Base-by-base conservation (phyloP, 2,113 vertebrate genomes). In the Typhlomys cinereus region DNA sequence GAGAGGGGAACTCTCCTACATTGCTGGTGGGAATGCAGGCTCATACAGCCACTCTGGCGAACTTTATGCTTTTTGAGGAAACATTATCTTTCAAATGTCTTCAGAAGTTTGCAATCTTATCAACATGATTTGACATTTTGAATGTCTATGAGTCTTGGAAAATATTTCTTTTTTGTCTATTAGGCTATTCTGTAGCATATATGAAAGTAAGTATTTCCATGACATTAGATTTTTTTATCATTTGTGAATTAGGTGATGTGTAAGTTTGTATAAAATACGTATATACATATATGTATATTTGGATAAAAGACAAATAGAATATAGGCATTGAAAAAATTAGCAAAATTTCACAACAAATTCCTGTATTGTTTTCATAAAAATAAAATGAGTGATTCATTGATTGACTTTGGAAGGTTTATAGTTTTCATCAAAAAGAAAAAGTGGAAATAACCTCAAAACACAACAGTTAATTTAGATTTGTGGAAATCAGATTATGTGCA, bases 401-500 rank as follows among this genome's bases (percentile, higher is more conserved):
- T 25, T 80, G 31, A 5, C 34, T 81, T 92, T 85, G 8, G 20
- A 93, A 87, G 10, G 20, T 59, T 81, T 41, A 85, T 84, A 27
- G 10, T 84, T 75, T 75, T 73, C 13, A 87, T n/a, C 36, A 46
- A 0, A 85, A 67, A 62, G 20, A 39, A 50, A 69, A 23, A 27
- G 86, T n/a, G 4, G 64, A 29, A 71, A 61, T 21, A 76, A 52
- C 14, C 74, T 52, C 92, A 66, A 70, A 71, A 86, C 1, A 75
- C 39, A 92, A 44, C 73, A 81, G 59, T 90, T 93, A 59, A 52
- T 5, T 89, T 79, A 46, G 88, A 64, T 88, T 46, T 86, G 59
- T 93, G 70, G 15, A 82, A 84, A n/a, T 74, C 2, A 48, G 84
- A 74, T 89, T 79, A 7, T 7, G 29, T 11, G 62, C 71, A 5